A percentile compares a stretch with the other conserved stretches of the same genome.
Conservation (phyloP, 2,113 vertebrate genomes). For the Sclerurus mexicanus region DNA sequence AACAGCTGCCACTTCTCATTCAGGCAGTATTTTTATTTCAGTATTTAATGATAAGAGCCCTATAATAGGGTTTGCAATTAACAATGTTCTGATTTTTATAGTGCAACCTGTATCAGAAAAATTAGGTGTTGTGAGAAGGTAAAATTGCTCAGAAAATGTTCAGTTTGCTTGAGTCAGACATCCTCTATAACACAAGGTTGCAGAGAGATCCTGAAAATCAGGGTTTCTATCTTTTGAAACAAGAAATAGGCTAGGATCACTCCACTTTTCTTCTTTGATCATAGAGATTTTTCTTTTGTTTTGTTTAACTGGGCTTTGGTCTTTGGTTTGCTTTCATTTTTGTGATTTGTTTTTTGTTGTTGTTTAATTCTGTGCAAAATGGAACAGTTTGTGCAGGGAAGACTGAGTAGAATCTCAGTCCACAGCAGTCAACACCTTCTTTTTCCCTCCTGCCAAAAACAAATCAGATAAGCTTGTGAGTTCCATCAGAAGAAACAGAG, state of each 20-base stretch:
- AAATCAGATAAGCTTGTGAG: not conserved
- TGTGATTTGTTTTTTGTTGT: not conserved
- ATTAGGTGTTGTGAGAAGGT: not conserved
- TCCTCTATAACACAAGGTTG: not conserved
- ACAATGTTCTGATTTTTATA: not conserved
- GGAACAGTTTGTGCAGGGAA: not conserved
- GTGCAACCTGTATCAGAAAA: not conserved
- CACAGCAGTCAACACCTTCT: not conserved
- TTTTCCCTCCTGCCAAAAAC: not conserved
- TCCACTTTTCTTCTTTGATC: not conserved
- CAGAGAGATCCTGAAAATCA: not conserved
- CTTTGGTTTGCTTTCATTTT: not conserved
- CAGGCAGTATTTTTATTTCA: not conserved
- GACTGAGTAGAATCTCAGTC: not conserved
- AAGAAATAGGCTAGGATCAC: not conserved
- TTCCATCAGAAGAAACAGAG: not conserved
- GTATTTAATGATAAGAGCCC: not conserved
- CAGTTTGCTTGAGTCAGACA: not conserved
- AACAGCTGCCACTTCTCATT: constrained; percentile 13
- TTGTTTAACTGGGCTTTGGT: not conserved
- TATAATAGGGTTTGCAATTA: not conserved
- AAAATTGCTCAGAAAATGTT: not conserved
- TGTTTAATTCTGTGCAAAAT: not conserved
- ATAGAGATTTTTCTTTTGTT: accelerated
- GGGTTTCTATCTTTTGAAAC: not conserved